Evolutionary conservation across 1,140 invertebrate species (phyloP).

Genomic region (Meteorus sp.): DNA sequence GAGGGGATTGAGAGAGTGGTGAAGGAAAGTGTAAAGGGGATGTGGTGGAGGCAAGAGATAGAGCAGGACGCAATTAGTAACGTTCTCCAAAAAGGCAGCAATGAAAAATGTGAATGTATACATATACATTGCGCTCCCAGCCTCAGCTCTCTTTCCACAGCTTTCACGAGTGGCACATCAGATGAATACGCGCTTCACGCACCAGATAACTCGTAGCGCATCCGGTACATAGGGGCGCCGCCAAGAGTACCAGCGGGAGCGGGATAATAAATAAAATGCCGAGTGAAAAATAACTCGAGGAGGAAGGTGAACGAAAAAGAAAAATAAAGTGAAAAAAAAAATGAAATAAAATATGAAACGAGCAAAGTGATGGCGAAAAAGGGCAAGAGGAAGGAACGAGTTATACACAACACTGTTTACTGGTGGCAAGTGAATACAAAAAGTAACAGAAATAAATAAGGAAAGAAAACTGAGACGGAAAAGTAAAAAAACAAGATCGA

Average conservation of each 20-base stretch:
- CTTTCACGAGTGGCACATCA: slow-evolving; percentile 24
- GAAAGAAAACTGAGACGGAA: too few relatives aligned
- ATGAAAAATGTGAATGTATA: background rate
- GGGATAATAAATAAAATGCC: slow-evolving; percentile 48
- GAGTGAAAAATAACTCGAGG: slow-evolving; percentile 23
- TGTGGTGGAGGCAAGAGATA: too few relatives aligned
- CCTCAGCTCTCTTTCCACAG: slow-evolving; percentile 4
- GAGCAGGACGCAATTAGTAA: slow-evolving; percentile 34
- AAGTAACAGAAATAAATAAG: too few relatives aligned
- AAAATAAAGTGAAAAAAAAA: background rate
- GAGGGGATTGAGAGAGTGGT: too few relatives aligned
- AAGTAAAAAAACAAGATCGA: too few relatives aligned
- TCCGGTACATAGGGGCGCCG: slow-evolving; percentile 23
- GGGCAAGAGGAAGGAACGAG: background rate
- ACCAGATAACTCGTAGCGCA: slow-evolving; percentile 35
- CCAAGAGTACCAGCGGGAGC: slow-evolving; percentile 31
- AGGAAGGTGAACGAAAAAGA: slow-evolving; percentile 13
- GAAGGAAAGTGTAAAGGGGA: too few relatives aligned
- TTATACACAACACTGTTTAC: too few relatives aligned
- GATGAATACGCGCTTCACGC: slow-evolving; percentile 44
- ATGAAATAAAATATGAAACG: background rate
- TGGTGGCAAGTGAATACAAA: too few relatives aligned
- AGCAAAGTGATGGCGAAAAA: background rate
- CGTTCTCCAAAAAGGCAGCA: slow-evolving; percentile 22
- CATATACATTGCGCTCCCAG: background rate